Conservation (phyloP, 2,888 invertebrate genomes). For the Eupithecia centaureata region DNA sequence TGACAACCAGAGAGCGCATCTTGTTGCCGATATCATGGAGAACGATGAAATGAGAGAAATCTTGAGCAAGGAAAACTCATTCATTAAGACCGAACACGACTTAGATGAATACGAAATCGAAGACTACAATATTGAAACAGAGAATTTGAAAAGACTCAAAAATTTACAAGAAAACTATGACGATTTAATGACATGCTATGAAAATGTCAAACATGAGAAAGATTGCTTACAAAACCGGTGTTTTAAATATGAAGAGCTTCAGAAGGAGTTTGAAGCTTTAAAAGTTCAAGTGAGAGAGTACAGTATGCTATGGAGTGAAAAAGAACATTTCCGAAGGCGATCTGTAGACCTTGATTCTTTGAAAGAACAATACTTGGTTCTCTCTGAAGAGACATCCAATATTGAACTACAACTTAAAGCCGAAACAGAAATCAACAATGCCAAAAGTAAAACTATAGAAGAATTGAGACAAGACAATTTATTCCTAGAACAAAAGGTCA, state of each 20-base stretch:
- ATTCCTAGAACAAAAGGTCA: conserved; percentile 64
- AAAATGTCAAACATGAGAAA: conserved; percentile 69
- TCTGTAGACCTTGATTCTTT: conserved; percentile 69
- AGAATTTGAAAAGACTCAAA: conserved; percentile 70
- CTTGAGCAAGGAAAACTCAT: conserved; percentile 58
- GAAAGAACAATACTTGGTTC: conserved; percentile 70
- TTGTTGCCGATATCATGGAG: conserved; percentile 77
- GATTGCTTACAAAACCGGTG: conserved; percentile 60
- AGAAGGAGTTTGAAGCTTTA: conserved; percentile 64
- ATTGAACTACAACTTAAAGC: conserved; percentile 71
- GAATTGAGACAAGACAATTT: conserved; percentile 67
- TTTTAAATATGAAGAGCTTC: conserved; percentile 65
- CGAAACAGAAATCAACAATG: conserved; percentile 70
- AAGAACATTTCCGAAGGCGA: conserved; percentile 70
- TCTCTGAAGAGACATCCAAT: conserved; percentile 70
- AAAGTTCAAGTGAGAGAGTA: conserved; percentile 67
- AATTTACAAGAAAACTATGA: conserved; percentile 70
- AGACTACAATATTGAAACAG: conserved; percentile 60
- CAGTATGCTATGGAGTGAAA: conserved; percentile 72
- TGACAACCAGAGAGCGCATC: conserved; percentile 70
- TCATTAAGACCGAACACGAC: conserved; percentile 47
- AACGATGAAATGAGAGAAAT: conserved; percentile 77
- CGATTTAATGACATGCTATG: conserved; percentile 69
- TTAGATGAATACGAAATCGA: conserved; percentile 50
- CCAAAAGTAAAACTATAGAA: conserved; percentile 64